These are phyloP conservation scores for Agriopis marginaria DNA, from an alignment of 2,888 invertebrate genomes.

Conservation along the genomic window DNA sequence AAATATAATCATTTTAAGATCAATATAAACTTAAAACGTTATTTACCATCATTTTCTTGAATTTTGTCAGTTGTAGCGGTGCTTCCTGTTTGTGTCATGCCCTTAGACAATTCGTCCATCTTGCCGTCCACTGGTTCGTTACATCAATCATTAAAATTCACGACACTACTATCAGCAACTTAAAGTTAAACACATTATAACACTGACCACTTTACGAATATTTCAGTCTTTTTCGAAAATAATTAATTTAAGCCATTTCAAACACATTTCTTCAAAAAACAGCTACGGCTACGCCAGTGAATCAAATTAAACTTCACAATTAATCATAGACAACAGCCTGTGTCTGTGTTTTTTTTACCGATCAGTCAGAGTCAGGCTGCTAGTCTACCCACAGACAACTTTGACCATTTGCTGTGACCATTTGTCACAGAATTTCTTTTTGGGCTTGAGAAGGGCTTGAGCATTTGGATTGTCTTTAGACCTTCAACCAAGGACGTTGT, in stretches of 20 bases:
- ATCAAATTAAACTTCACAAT: constrained; percentile 55
- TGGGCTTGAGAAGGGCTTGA: too few relatives aligned
- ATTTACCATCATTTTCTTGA: constrained; percentile 81
- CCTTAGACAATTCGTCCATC: constrained; percentile 86
- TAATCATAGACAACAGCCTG: constrained; percentile 6
- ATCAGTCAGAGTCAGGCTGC: too few relatives aligned
- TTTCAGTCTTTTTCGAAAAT: constrained; percentile 72
- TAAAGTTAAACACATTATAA: constrained; percentile 60
- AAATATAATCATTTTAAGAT: background rate
- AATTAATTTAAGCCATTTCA: constrained; percentile 72
- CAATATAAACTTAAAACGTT: constrained; percentile 27
- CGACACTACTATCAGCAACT: constrained; percentile 69
- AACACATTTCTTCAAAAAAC: constrained; percentile 71
- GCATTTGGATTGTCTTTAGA: too few relatives aligned
- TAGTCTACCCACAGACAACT: too few relatives aligned
- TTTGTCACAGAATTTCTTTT: too few relatives aligned
- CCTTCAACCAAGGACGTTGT: too few relatives aligned
- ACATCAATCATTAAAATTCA: constrained; percentile 82
- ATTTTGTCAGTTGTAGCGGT: constrained; percentile 82
- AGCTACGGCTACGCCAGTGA: constrained; percentile 57
- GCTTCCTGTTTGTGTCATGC: constrained; percentile 86
- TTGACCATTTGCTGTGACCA: too few relatives aligned
- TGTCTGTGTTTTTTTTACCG: constrained; percentile 3
- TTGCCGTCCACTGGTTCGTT: constrained; percentile 84
- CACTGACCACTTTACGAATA: constrained; percentile 64